Evolutionary conservation across 2,113 vertebrate genomes (phyloP).

Genomic region (Pelecanus crispus): DNA sequence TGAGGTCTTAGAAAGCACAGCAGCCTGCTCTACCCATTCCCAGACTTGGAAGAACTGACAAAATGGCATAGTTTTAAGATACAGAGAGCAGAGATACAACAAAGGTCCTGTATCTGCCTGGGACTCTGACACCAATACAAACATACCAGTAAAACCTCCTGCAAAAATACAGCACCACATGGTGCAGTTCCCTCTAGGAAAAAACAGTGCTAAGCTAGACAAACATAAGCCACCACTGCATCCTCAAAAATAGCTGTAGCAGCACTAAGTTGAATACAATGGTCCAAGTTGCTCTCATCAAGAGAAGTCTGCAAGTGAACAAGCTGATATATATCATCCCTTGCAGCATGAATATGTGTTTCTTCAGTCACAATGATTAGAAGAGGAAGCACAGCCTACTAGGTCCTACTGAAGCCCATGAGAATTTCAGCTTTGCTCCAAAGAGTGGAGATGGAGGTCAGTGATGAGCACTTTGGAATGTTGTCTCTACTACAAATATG

Average conservation of each 20-base stretch:
- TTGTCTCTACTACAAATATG: background rate
- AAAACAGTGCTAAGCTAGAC: background rate
- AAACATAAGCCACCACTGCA: background rate
- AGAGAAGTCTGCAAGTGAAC: background rate
- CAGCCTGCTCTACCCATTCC: background rate
- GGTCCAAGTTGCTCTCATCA: background rate
- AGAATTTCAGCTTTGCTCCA: background rate
- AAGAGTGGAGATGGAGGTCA: background rate
- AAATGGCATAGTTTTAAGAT: background rate
- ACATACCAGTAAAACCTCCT: background rate
- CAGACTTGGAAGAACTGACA: background rate
- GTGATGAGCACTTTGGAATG: background rate
- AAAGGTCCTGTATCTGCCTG: background rate
- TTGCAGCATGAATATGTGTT: accelerated
- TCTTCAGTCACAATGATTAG: background rate
- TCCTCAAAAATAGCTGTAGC: background rate
- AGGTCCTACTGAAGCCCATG: background rate
- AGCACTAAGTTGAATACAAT: background rate
- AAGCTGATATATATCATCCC: background rate
- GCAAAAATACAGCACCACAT: background rate
- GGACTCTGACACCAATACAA: background rate
- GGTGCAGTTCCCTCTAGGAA: background rate
- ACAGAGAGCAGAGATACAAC: background rate
- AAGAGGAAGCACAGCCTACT: background rate
- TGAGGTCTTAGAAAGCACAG: background rate